Evolutionary conservation across 2,888 invertebrate species (phyloP).

Genomic region (Heliconius ethilla): DNA sequence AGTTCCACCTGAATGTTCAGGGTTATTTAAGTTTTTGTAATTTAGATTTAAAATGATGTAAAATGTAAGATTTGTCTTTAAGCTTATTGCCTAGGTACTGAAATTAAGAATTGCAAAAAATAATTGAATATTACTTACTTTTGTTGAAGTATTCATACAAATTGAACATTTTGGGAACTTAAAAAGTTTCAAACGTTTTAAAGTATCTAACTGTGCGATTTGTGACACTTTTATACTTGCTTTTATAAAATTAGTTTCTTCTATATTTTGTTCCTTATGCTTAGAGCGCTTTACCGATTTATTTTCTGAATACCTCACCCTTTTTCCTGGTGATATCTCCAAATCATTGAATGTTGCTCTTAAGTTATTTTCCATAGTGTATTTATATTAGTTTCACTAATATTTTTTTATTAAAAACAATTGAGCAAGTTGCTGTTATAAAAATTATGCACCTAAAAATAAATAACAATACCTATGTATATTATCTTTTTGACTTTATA

Average conservation of each 20-base stretch:
- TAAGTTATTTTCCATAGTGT: conserved; percentile 4
- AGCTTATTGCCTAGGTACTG: neutral
- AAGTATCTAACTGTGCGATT: conserved; percentile 60
- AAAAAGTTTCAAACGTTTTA: conserved; percentile 59
- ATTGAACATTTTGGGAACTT: conserved; percentile 60
- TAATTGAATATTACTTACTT: conserved; percentile 1
- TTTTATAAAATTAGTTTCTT: conserved; percentile 62
- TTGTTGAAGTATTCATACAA: conserved; percentile 21
- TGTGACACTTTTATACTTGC: conserved; percentile 70
- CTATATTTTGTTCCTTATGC: neutral
- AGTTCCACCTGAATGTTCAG: neutral
- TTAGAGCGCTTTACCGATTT: neutral
- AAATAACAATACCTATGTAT: too few species aligned
- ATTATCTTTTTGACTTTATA: too few species aligned
- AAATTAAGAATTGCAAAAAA: neutral
- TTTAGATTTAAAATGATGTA: neutral
- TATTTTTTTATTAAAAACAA: neutral
- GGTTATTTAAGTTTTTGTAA: neutral
- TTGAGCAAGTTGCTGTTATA: too few species aligned
- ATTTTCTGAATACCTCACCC: neutral
- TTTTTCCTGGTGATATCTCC: conserved; percentile 18
- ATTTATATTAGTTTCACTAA: neutral
- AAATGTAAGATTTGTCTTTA: neutral
- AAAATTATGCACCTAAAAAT: too few species aligned
- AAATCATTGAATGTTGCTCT: neutral